Evolutionary conservation across 1,140 invertebrate species (phyloP).

Genomic region (Papilio polytes): DNA sequence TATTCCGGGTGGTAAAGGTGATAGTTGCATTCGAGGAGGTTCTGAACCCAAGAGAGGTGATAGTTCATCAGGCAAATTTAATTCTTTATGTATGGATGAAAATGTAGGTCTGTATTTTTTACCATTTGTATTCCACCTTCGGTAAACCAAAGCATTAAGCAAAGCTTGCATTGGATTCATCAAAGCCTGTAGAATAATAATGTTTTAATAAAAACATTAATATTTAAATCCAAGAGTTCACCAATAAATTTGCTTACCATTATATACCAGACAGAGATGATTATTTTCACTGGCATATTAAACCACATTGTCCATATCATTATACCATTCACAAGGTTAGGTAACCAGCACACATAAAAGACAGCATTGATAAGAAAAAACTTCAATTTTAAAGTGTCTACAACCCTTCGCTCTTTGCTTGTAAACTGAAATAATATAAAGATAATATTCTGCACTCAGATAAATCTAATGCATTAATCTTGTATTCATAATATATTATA

Average conservation of each 20-base stretch:
- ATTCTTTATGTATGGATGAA: conserved; percentile 56
- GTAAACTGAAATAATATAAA: conserved; percentile 85
- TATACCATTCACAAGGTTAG: conserved; percentile 91
- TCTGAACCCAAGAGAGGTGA: conserved; percentile 74
- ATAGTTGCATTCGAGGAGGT: conserved; percentile 67
- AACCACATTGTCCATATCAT: conserved; percentile 91
- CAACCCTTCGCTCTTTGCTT: conserved; percentile 88
- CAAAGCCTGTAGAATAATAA: conserved; percentile 86
- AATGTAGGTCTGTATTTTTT: conserved; percentile 56
- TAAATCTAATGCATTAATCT: neutral
- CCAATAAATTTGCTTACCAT: conserved; percentile 86
- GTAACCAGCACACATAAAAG: conserved; percentile 93
- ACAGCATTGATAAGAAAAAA: conserved; percentile 90
- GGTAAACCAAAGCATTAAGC: conserved; percentile 91
- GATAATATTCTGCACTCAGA: neutral
- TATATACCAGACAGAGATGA: conserved; percentile 91
- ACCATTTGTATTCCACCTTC: conserved; percentile 85
- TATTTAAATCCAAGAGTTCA: neutral
- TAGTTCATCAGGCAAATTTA: conserved; percentile 69
- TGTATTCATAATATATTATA: neutral
- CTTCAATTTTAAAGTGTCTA: conserved; percentile 88
- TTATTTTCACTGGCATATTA: conserved; percentile 86
- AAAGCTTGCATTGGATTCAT: conserved; percentile 93
- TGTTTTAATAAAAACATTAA: conserved; percentile 6
- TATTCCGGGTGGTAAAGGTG: conserved; percentile 64